Evolutionary conservation across 2,888 invertebrate species (phyloP).

Genomic region (Hoplodrina ambigua): DNA sequence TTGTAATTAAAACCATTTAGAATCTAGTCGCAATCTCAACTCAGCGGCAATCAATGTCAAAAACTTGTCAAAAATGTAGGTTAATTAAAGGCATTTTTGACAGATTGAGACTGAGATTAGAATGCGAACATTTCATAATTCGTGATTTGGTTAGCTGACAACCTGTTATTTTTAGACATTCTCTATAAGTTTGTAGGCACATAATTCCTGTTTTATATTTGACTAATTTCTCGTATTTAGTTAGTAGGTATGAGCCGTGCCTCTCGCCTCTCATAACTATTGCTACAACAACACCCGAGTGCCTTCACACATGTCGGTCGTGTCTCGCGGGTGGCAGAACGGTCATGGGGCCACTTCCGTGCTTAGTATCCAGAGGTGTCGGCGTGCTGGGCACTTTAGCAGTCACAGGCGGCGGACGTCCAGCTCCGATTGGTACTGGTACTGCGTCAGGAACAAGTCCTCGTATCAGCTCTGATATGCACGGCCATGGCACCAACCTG

Average conservation of each 20-base stretch:
- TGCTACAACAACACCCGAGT: conserved; percentile 20
- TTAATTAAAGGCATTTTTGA: too few species aligned
- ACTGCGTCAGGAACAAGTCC: conserved; percentile 93
- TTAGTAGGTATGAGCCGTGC: conserved; percentile 23
- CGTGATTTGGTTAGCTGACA: conserved; percentile 8
- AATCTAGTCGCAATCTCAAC: too few species aligned
- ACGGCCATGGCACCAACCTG: conserved; percentile 94
- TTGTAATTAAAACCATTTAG: too few species aligned
- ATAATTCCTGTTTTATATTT: conserved; percentile 4
- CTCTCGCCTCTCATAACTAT: conserved; percentile 40
- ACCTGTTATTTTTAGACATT: not conserved
- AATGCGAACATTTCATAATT: too few species aligned
- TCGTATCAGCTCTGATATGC: conserved; percentile 92
- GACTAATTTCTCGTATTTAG: not conserved
- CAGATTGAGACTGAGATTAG: too few species aligned
- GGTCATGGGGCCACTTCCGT: conserved; percentile 80
- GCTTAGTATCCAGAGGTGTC: conserved; percentile 62
- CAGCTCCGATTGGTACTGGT: conserved; percentile 75
- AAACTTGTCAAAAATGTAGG: too few species aligned
- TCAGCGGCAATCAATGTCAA: too few species aligned
- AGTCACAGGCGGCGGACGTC: conserved; percentile 11
- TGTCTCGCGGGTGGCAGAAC: conserved; percentile 81
- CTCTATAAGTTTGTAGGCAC: not conserved
- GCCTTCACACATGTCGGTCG: conserved; percentile 75
- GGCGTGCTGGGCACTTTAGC: conserved; percentile 44